A percentile compares a stretch with the other conserved stretches of the same genome.
Evolutionary conservation across 2,888 invertebrate species (phyloP).

Genomic region (Callimorpha dominula): DNA sequence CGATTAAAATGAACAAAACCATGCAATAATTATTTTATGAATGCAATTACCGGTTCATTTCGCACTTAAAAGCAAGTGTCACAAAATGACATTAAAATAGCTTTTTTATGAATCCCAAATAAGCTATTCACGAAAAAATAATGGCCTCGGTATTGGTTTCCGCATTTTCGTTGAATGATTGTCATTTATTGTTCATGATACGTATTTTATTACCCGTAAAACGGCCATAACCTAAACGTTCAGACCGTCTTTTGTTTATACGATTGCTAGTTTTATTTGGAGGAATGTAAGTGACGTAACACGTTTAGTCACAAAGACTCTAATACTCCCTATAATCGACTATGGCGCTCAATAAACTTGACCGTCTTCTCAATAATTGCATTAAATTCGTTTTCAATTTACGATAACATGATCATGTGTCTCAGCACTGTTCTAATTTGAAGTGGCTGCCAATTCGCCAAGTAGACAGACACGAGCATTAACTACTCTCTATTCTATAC

Average conservation of each 20-base stretch:
- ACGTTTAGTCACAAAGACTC: slow-evolving; percentile 39
- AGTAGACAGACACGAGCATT: too few relatives aligned
- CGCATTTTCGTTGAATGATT: slow-evolving; percentile 59
- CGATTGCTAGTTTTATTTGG: slow-evolving; percentile 57
- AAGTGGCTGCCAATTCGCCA: too few relatives aligned
- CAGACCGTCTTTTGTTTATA: slow-evolving; percentile 54
- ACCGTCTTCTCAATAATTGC: too few relatives aligned
- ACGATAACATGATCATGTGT: too few relatives aligned
- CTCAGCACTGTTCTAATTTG: too few relatives aligned
- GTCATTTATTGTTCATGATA: slow-evolving; percentile 65
- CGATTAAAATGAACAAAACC: background rate
- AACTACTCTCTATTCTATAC: too few relatives aligned
- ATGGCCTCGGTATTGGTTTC: slow-evolving; percentile 48
- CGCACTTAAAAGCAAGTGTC: slow-evolving; percentile 16
- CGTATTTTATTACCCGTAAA: slow-evolving; percentile 62
- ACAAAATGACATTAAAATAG: slow-evolving; percentile 8
- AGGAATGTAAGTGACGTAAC: slow-evolving; percentile 46
- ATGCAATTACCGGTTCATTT: slow-evolving; percentile 13
- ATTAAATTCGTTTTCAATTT: too few relatives aligned
- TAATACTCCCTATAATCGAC: too few relatives aligned
- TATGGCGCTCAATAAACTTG: too few relatives aligned
- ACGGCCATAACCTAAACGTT: slow-evolving; percentile 57
- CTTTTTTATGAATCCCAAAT: slow-evolving; percentile 33
- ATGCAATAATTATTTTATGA: background rate
- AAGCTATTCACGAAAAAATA: slow-evolving; percentile 47